Base-by-base conservation (phyloP, 2,888 invertebrate genomes). In the Alcis repandata region DNA sequence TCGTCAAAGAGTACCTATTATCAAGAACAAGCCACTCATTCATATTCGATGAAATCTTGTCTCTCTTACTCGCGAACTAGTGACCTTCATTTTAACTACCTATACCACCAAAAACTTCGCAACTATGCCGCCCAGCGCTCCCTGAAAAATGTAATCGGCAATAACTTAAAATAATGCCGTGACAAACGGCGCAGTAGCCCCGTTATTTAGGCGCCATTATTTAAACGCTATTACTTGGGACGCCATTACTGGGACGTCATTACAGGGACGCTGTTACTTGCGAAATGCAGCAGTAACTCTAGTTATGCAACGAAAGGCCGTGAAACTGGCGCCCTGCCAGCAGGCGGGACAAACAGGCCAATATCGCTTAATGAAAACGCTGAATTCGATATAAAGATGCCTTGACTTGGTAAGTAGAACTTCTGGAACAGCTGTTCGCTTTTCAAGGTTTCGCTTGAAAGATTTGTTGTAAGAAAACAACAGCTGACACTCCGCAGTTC, bases 291-390 rank as follows among this genome's bases (percentile, higher is more conserved):
- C 46, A 49, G 68, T 69, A 68, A 71, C 45, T 66, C 27, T 48
- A 45, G 51, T 72, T 69, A 71, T 72, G 69, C 70, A 69, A 72
- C 58, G 45, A 46, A 46, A 54, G 62, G 54, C 58, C 60, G 54
- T 7, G 46, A 19, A 43, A 60, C 77, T 89, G 89, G 89, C 88
- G 40, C 17, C 17, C 19, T 57, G 84, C 89, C 89, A 88, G 72
- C 69, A 22, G 41, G 38, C 20, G 67, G 63, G 75, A 78, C 88
- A 86, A 88, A 88, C 88, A 88, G 75, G 78, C 81, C 84, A 89
- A 89, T 89, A 85, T 81, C 74, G 76, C 74, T 77, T 86, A 86
- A 88, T 88, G 84, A 83, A 89, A 86, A 76, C 73, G 74, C 72
- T 76, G 77, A 76, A 51, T 57, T 60, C 51, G 32, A 57, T 56